Conservation (phyloP, 2,113 vertebrate species). For the Hippocampus barbouri region DNA sequence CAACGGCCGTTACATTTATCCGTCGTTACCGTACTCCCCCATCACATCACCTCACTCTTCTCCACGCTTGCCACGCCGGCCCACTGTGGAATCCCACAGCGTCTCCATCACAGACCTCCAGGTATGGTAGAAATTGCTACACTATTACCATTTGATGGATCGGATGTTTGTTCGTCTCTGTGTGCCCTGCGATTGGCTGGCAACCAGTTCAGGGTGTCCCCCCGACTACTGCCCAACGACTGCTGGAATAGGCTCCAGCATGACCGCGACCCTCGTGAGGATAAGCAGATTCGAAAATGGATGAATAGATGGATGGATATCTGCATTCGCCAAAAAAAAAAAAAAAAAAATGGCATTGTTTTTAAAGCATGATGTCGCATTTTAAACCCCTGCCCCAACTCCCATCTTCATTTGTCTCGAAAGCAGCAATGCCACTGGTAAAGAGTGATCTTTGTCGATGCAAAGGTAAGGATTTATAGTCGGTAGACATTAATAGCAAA, state of each 20-base stretch:
- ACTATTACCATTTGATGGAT: too few species aligned
- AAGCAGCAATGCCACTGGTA: slow-evolving; percentile 46
- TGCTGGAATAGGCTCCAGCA: too few species aligned
- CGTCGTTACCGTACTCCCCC: slow-evolving; percentile 83
- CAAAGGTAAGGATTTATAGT: slow-evolving; percentile 47
- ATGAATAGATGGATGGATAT: neutral
- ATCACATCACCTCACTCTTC: slow-evolving; percentile 90
- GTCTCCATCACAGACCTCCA: slow-evolving; percentile 95
- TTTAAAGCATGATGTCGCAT: neutral
- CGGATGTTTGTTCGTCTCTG: too few species aligned
- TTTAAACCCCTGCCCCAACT: neutral
- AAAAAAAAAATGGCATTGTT: neutral
- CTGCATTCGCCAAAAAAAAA: neutral
- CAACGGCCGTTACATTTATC: slow-evolving; percentile 82
- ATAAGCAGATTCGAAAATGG: too few species aligned
- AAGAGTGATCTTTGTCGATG: slow-evolving; percentile 32
- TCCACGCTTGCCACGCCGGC: slow-evolving; percentile 84
- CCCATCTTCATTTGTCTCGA: slow-evolving; percentile 46
- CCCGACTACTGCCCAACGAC: too few species aligned
- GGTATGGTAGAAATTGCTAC: slow-evolving; percentile 63
- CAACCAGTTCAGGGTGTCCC: too few species aligned
- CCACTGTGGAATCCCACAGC: slow-evolving; percentile 91
- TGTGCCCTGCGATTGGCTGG: too few species aligned
- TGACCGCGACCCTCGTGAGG: too few species aligned
- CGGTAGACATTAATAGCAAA: neutral